Evolutionary conservation across 2,113 vertebrate species (phyloP).

Genomic region (Melanerpes formicivorus): DNA sequence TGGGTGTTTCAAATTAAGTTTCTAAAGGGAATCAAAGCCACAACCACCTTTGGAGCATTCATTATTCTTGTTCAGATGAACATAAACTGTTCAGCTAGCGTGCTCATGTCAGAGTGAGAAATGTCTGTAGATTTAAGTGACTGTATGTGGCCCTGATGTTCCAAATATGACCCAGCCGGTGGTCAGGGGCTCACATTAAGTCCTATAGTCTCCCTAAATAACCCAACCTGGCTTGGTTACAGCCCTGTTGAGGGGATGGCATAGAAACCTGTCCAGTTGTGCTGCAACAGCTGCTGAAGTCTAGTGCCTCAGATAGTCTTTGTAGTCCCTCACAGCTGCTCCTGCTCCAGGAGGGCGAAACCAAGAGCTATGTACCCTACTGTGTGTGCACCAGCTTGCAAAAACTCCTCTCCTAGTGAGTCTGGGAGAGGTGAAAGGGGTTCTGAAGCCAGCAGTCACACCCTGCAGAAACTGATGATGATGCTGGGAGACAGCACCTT

Average conservation of each 20-base stretch:
- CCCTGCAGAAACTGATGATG: rapidly evolving
- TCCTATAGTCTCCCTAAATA: not conserved
- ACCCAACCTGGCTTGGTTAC: not conserved
- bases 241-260: not conserved
- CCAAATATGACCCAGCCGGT: not conserved
- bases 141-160: not conserved
- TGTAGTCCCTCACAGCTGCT: not conserved
- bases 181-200: not conserved
- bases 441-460: not conserved
- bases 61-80: not conserved
- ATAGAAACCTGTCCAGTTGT: not conserved
- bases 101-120: not conserved
- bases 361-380: not conserved
- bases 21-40: not conserved
- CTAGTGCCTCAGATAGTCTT: not conserved
- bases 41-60: not conserved
- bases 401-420: not conserved
- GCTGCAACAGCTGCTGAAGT: not conserved
- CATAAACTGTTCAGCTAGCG: not conserved
- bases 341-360: too few species aligned
- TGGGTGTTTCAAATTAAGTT: not conserved
- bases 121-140: not conserved
- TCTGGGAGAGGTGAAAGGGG: not conserved
- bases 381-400: not conserved
- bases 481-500: not conserved